phyloP scores from a whole-genome alignment of 1,140 invertebrate genomes.

The Zaprionus camerounensis region DNA sequence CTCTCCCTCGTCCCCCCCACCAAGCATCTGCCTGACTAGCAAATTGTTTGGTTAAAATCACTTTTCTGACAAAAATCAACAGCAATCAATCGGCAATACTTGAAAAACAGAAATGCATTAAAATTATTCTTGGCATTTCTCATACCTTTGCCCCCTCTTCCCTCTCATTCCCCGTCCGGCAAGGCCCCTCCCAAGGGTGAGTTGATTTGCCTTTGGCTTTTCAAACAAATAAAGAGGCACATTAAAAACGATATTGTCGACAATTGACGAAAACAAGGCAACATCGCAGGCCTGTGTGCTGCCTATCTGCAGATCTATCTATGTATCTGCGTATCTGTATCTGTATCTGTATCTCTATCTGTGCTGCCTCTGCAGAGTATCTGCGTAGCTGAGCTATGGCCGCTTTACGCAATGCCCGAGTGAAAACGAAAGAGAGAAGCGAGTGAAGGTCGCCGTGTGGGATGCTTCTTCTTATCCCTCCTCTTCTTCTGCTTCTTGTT shows the following conservation, averaged over 20 bases:
- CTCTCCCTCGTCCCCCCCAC: neutral
- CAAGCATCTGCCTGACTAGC: neutral
- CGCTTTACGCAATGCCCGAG: slow-evolving; percentile 69
- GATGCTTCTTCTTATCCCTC: neutral
- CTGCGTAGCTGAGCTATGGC: slow-evolving; percentile 21
- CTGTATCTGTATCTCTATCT: slow-evolving; percentile 5
- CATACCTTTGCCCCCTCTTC: slow-evolving; percentile 3
- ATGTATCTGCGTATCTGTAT: neutral
- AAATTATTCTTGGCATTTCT: slow-evolving; percentile 54
- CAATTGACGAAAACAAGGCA: slow-evolving; percentile 80
- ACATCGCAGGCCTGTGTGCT: slow-evolving; percentile 13
- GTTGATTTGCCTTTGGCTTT: slow-evolving; percentile 46
- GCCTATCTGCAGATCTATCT: slow-evolving; percentile 4
- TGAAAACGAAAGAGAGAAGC: slow-evolving; percentile 50
- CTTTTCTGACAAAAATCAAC: slow-evolving; percentile 49
- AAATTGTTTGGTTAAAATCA: slow-evolving; percentile 40
- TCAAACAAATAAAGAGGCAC: slow-evolving; percentile 69
- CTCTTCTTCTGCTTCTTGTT: slow-evolving; percentile 14
- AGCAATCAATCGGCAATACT: slow-evolving; percentile 71
- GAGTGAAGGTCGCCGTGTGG: slow-evolving; percentile 58
- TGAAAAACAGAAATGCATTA: slow-evolving; percentile 71
- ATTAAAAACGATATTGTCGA: slow-evolving; percentile 78
- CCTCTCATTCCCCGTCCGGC: neutral
- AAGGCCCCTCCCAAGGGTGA: slow-evolving; percentile 6
- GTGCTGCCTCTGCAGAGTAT: slow-evolving; percentile 3